These are phyloP conservation scores for Ptychadena robeensis DNA, from an alignment of 2,797 vertebrate species.

Conservation along the genomic window DNA sequence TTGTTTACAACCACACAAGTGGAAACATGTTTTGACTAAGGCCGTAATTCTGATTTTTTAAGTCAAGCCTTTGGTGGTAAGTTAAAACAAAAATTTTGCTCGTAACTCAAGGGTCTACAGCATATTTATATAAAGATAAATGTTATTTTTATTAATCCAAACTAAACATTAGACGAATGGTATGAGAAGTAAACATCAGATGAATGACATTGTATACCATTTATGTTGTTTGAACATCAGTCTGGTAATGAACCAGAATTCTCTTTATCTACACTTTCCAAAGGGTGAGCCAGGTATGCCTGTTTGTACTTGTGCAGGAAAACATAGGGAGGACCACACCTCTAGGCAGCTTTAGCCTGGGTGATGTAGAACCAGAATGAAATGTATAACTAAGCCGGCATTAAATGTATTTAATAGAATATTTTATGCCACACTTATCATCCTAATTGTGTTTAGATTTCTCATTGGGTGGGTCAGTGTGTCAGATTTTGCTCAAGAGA, in stretches of 20 bases:
- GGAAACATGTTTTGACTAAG: too few relatives aligned
- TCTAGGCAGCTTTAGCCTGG: conserved; percentile 59
- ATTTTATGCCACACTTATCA: background rate
- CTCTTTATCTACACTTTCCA: background rate
- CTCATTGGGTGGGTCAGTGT: conserved; percentile 21
- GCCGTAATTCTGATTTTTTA: too few relatives aligned
- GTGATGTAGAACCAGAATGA: conserved; percentile 22
- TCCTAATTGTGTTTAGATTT: background rate
- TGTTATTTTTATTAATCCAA: too few relatives aligned
- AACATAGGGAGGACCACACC: conserved; percentile 58
- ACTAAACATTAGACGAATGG: too few relatives aligned
- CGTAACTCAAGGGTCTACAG: too few relatives aligned
- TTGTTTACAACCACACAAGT: too few relatives aligned
- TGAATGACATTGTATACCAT: background rate
- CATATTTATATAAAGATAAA: too few relatives aligned
- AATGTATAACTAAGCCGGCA: conserved; percentile 9
- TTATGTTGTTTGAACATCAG: background rate
- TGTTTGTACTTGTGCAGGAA: conserved; percentile 69
- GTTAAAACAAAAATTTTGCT: too few relatives aligned
- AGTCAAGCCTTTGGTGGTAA: too few relatives aligned
- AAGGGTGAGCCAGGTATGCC: background rate
- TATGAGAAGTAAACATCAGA: background rate
- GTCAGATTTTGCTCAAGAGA: background rate
- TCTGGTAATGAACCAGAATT: background rate
- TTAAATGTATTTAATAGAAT: background rate